These are phyloP conservation scores for Cybosia mesomella DNA, from an alignment of 2,888 invertebrate species.

Conservation along the genomic window DNA sequence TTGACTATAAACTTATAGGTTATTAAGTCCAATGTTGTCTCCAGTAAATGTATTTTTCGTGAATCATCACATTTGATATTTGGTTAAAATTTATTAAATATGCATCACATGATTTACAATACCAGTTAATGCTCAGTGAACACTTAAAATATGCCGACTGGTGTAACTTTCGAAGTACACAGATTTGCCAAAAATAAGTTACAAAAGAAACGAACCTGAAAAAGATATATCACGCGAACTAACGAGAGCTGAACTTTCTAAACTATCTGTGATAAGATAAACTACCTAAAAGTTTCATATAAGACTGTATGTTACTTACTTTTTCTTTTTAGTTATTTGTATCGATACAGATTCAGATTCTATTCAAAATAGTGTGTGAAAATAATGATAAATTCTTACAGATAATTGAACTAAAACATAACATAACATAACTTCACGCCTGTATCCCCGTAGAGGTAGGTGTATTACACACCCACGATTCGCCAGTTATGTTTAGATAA, in stretches of 20 bases:
- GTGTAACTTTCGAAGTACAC: conserved; percentile 3
- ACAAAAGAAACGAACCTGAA: conserved; percentile 8
- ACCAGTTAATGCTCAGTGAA: neutral
- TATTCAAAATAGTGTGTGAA: no score
- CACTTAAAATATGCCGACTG: neutral
- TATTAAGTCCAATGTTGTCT: no score
- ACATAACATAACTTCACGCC: no score
- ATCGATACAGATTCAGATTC: neutral
- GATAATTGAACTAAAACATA: neutral
- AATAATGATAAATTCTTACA: neutral
- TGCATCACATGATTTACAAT: no score
- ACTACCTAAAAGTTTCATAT: conserved; percentile 32
- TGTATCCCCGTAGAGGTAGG: no score
- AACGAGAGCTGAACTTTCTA: conserved; percentile 12
- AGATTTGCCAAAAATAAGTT: conserved; percentile 15
- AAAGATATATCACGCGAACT: conserved; percentile 17
- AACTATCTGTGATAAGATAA: conserved; percentile 38
- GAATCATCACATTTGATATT: no score
- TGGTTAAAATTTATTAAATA: no score
- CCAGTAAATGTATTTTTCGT: no score
- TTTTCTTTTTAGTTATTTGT: conserved; percentile 6
- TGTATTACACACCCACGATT: no score
- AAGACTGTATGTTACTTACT: conserved; percentile 20
- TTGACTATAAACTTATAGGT: no score
- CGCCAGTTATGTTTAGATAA: no score